Evolutionary conservation across 2,888 invertebrate species (phyloP).

Genomic region (Chrysolina americana): DNA sequence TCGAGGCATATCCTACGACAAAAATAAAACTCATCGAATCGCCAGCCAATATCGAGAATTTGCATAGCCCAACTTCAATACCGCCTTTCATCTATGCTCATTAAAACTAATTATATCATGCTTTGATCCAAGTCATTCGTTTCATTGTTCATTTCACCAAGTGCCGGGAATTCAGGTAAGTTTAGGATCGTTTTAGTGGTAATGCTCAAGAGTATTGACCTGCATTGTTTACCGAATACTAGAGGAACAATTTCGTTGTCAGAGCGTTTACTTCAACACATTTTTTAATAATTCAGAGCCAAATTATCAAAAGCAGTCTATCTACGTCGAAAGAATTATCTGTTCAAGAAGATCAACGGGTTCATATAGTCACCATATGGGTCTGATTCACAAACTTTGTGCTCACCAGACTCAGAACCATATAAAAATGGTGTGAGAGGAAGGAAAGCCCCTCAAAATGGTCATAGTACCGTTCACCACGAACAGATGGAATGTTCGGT

Average conservation of each 20-base stretch:
- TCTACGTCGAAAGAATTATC: too few relatives aligned
- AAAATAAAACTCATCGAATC: neutral
- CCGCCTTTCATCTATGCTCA: neutral
- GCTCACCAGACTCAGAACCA: too few relatives aligned
- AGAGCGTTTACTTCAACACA: too few relatives aligned
- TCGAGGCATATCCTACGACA: neutral
- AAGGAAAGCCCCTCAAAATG: too few relatives aligned
- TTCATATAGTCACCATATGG: too few relatives aligned
- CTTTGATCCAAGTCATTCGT: neutral
- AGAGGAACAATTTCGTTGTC: neutral
- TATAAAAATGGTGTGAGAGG: too few relatives aligned
- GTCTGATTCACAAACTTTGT: too few relatives aligned
- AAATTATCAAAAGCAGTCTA: too few relatives aligned
- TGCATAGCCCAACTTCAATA: neutral
- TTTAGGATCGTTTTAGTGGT: neutral
- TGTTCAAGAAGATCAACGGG: too few relatives aligned
- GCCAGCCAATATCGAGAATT: constrained; percentile 5
- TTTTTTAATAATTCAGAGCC: too few relatives aligned
- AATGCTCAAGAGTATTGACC: neutral
- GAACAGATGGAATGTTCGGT: too few relatives aligned
- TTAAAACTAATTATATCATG: neutral
- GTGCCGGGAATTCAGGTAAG: neutral
- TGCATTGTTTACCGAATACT: neutral
- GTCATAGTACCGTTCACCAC: too few relatives aligned
- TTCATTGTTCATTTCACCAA: neutral